A percentile compares a stretch with the other conserved stretches of the same genome.
These are phyloP conservation scores for Drosophila suboccidentalis DNA, from an alignment of 2,888 invertebrate species.

Conservation along the genomic window DNA sequence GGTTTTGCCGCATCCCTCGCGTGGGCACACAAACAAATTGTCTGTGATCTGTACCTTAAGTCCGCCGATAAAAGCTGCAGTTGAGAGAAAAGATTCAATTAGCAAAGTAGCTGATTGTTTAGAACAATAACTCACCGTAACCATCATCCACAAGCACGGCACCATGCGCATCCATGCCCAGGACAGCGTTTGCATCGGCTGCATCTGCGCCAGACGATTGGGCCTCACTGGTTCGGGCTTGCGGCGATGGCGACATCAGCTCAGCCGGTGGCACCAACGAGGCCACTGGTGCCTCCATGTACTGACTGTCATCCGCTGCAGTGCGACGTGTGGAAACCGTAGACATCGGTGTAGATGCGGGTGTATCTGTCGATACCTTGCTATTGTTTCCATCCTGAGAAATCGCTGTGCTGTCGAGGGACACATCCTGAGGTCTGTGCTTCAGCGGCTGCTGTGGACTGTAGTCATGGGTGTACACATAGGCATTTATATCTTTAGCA, in stretches of 20 bases:
- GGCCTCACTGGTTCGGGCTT: conserved; percentile 29
- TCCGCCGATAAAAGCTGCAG: conserved; percentile 87
- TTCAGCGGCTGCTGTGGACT: conserved; percentile 80
- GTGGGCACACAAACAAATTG: conserved; percentile 90
- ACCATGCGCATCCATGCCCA: conserved; percentile 25
- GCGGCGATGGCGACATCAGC: conserved; percentile 82
- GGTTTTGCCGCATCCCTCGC: conserved; percentile 93
- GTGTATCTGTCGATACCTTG: conserved; percentile 31
- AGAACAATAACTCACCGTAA: conserved; percentile 70
- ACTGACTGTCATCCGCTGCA: conserved; percentile 58
- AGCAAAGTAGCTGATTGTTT: background rate
- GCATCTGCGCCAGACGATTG: conserved; percentile 10
- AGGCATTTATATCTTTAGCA: conserved; percentile 85
- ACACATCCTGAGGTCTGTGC: conserved; percentile 65
- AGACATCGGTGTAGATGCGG: conserved; percentile 45
- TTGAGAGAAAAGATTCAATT: background rate
- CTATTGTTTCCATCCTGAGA: conserved; percentile 41
- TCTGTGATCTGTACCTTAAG: conserved; percentile 90
- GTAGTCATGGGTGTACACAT: conserved; percentile 84
- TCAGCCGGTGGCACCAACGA: conserved; percentile 82
- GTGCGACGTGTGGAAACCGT: conserved; percentile 29
- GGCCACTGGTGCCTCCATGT: conserved; percentile 82
- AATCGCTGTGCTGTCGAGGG: conserved; percentile 35
- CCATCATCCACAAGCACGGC: conserved; percentile 75
- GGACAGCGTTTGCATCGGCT: conserved; percentile 8